These are phyloP conservation scores for Enchytraeus crypticus DNA, from an alignment of 2,888 invertebrate species.

Conservation along the genomic window DNA sequence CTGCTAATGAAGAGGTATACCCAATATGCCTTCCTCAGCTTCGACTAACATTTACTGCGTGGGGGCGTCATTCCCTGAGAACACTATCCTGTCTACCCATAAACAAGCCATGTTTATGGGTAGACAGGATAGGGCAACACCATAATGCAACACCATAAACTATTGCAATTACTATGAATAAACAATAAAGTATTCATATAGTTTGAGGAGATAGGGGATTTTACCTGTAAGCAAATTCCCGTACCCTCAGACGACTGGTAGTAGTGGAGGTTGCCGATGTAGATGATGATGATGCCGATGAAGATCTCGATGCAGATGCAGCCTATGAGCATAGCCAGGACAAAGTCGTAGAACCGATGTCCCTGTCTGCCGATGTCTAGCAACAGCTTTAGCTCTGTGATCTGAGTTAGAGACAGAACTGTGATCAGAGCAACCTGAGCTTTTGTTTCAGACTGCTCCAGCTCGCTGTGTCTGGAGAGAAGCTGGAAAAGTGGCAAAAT, in stretches of 20 bases:
- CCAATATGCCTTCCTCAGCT: too few relatives aligned
- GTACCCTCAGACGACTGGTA: slow-evolving; percentile 16
- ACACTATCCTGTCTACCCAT: too few relatives aligned
- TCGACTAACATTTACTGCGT: too few relatives aligned
- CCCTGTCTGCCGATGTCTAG: slow-evolving; percentile 28
- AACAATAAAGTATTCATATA: too few relatives aligned
- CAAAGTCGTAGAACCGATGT: slow-evolving; percentile 30
- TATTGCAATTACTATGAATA: too few relatives aligned
- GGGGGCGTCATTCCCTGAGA: too few relatives aligned
- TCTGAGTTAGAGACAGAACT: slow-evolving; percentile 29
- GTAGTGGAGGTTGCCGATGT: slow-evolving; percentile 29
- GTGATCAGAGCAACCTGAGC: slow-evolving; percentile 30
- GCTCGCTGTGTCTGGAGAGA: slow-evolving; percentile 27
- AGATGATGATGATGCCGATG: slow-evolving; percentile 30
- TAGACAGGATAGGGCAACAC: too few relatives aligned
- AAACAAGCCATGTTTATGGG: too few relatives aligned
- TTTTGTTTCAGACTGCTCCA: slow-evolving; percentile 30
- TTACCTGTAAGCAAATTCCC: slow-evolving; percentile 2
- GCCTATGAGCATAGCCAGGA: slow-evolving; percentile 28
- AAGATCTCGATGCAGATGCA: slow-evolving; percentile 28
- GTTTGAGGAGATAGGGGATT: neutral
- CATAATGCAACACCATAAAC: too few relatives aligned
- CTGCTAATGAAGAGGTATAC: too few relatives aligned
- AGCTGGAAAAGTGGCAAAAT: slow-evolving; percentile 11
- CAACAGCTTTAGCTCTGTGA: slow-evolving; percentile 29